Conservation (phyloP, 2,113 vertebrate genomes). For the Protobothrops flavoviridis region DNA sequence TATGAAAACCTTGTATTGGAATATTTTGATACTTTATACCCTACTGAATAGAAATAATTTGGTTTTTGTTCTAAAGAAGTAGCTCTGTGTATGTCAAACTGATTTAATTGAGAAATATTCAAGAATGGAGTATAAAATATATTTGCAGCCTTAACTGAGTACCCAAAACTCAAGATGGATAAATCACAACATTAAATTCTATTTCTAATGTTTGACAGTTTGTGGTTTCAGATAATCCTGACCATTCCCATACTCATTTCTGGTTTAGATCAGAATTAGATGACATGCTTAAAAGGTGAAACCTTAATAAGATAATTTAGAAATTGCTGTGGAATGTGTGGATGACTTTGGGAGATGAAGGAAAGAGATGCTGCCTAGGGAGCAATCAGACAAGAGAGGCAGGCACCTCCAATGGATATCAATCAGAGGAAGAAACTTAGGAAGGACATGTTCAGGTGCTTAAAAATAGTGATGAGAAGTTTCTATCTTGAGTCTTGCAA, state of each 20-base stretch:
- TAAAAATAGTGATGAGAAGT: no score
- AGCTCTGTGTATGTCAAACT: not conserved
- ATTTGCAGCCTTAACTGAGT: not conserved
- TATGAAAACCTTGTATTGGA: not conserved
- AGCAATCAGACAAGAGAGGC: not conserved
- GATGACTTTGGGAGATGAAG: not conserved
- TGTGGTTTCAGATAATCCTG: not conserved
- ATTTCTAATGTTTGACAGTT: not conserved
- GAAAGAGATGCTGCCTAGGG: not conserved
- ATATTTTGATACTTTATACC: not conserved
- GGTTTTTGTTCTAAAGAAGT: not conserved
- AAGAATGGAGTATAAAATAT: not conserved
- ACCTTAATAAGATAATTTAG: not conserved
- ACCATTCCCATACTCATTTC: not conserved
- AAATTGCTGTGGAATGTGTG: not conserved
- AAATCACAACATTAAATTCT: not conserved
- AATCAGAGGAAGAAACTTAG: not conserved
- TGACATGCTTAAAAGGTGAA: not conserved
- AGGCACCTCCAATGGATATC: not conserved
- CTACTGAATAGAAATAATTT: not conserved
- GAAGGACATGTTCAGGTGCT: not conserved
- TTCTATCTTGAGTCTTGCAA: not conserved
- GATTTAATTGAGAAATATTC: not conserved
- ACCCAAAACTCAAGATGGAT: not conserved
- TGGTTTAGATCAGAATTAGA: not conserved